A percentile compares a stretch with the other conserved stretches of the same genome.
Conservation (phyloP, 1,140 invertebrate genomes). For the Heliconius hermathena region DNA sequence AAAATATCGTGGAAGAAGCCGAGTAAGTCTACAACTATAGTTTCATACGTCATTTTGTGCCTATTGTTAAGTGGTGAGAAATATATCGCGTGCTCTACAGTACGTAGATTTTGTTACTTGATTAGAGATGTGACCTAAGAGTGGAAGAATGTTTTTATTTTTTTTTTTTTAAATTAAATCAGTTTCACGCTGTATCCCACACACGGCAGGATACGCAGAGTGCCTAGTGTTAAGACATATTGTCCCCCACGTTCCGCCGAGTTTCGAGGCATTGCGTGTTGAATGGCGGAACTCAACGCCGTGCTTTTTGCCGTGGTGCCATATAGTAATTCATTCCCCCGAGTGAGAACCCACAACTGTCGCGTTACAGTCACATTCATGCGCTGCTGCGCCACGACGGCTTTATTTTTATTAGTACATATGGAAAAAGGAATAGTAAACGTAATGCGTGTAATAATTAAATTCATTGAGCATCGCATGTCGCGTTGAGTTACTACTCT, state of each 20-base stretch:
- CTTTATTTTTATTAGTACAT: not conserved
- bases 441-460: conserved; percentile 49
- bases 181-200: too few species aligned
- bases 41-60: conserved; percentile 22
- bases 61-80: conserved; percentile 23
- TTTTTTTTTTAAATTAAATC: too few species aligned
- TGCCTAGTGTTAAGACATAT: too few species aligned
- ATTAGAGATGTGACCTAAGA: not conserved
- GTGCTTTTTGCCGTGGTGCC: too few species aligned
- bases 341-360: too few species aligned
- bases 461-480: conserved; percentile 57
- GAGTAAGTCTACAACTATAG: conserved; percentile 25
- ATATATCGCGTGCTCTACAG: not conserved
- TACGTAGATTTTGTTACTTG: not conserved
- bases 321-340: too few species aligned
- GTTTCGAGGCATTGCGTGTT: too few species aligned
- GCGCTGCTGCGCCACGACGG: too few species aligned
- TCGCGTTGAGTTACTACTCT: conserved; percentile 49
- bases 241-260: too few species aligned
- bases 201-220: too few species aligned
- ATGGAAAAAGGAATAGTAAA: not conserved
- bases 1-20: conserved; percentile 26
- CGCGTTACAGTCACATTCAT: not conserved
- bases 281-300: too few species aligned
- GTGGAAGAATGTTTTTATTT: too few species aligned